These are phyloP conservation scores for Corapipo altera DNA, from an alignment of 2,113 vertebrate genomes.

Conservation along the genomic window DNA sequence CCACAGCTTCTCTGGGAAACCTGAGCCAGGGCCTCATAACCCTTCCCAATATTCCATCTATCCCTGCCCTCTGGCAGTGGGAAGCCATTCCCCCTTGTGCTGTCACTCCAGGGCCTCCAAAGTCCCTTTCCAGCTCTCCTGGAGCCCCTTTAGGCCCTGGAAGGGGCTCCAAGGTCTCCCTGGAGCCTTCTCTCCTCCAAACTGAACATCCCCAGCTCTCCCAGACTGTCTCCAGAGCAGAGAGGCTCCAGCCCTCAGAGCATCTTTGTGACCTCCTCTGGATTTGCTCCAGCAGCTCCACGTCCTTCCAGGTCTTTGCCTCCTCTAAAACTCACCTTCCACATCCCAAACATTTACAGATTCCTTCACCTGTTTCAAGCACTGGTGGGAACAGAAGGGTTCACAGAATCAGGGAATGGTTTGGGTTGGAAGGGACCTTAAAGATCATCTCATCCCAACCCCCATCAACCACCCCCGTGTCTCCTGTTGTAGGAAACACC, in stretches of 20 bases:
- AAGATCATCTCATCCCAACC: too few species aligned
- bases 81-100: background rate
- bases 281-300: background rate
- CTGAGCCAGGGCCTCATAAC: fast-evolving
- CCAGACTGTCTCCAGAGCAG: background rate
- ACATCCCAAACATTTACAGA: too few species aligned
- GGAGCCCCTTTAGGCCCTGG: fast-evolving
- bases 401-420: fast-evolving
- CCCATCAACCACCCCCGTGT: fast-evolving
- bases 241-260: fast-evolving
- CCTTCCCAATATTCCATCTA: background rate
- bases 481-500: background rate
- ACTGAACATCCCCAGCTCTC: fast-evolving
- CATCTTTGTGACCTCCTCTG: fast-evolving
- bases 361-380: fast-evolving
- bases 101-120: fast-evolving
- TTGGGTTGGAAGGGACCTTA: background rate
- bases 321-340: background rate
- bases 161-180: background rate
- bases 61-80: fast-evolving
- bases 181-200: background rate
- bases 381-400: background rate
- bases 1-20: background rate
- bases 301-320: background rate
- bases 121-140: background rate